Evolutionary conservation across 2,113 vertebrate genomes (phyloP), one percentile per base, ranked within the genome.

Genomic region (Siniperca chuatsi): DNA sequence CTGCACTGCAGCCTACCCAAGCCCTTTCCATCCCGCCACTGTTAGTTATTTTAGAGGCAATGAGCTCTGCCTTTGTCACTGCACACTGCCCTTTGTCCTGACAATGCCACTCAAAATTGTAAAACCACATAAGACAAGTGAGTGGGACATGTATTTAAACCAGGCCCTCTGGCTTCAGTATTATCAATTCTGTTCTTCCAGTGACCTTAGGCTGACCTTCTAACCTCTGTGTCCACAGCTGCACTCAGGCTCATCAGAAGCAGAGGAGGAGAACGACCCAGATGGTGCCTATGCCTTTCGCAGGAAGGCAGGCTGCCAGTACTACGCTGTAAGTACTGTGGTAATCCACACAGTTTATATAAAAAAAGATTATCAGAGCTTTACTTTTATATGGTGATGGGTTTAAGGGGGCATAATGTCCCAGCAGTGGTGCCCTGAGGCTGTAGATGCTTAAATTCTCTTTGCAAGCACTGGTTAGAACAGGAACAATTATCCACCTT

Each of bases 211-310:
- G 0, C 12, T 83, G 82, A 89, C 87, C 69, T 89, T 37, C 10
- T 85, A 21, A 87, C 76, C 23, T 75, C 57, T 77, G 64, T 79
- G 48, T 75, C 58, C 79, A 52, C 90, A 96, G 95, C 94, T 96
- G 79, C 95, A 95, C 90, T 96, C 98, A 84, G 98, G 98, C 90
- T 99, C 98, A 84, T 99, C 98, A 0, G 98, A 99, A 93, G 97
- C 97, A 58, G 98, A 99, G 95, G 98, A 99, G 92, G 98, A 99
- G 89, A 99, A 99, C 70, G 98, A 99, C 93, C 98, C 98, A 0
- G 98, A 99, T 71, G 98, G 98, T 80, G 96, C 96, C 75, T 99
- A 97, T 6, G 98, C 98, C 93, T 99, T 99, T 96, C 98, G 97
- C 92, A 97, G 98, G 96, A 99, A 97, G 96, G 96, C 98, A 65